phyloP scores from a whole-genome alignment of 2,797 vertebrate genomes.

The Cynodonichthys magdalenae region DNA sequence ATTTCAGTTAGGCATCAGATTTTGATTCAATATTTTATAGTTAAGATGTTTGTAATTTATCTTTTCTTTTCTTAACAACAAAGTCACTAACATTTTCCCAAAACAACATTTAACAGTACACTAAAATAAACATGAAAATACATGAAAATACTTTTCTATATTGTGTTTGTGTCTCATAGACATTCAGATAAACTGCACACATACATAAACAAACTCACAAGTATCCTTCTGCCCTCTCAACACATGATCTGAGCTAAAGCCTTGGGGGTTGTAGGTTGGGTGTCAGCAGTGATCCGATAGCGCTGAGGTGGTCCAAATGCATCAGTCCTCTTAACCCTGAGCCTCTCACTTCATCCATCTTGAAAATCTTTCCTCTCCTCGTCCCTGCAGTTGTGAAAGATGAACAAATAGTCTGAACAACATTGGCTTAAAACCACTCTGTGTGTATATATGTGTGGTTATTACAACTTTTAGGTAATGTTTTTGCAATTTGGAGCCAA shows the following conservation, averaged over 20 bases:
- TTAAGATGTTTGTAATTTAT: too few species aligned
- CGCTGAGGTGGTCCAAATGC: conserved; percentile 65
- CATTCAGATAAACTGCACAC: conserved; percentile 1
- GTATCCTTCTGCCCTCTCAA: conserved; percentile 28
- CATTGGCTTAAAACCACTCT: conserved; percentile 27
- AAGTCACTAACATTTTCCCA: too few species aligned
- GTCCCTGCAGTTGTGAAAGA: conserved; percentile 39
- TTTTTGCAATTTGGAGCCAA: conserved; percentile 32
- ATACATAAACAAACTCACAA: conserved; percentile 8
- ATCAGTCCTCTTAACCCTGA: conserved; percentile 59
- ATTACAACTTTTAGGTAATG: conserved; percentile 31
- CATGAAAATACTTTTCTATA: too few species aligned
- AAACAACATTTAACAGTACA: too few species aligned
- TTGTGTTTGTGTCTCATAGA: conserved; percentile 16
- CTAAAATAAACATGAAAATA: too few species aligned
- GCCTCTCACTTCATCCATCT: conserved; percentile 55
- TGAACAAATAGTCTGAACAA: conserved; percentile 38
- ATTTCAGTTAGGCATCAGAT: too few species aligned
- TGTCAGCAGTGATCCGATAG: conserved; percentile 73
- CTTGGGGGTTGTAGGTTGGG: conserved; percentile 56
- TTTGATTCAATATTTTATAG: too few species aligned
- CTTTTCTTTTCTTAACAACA: too few species aligned
- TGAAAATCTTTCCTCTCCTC: conserved; percentile 41
- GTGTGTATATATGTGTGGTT: background rate
- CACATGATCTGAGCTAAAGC: conserved; percentile 60